Base-by-base conservation (phyloP, 2,113 vertebrate genomes). In the Anas platyrhynchos region DNA sequence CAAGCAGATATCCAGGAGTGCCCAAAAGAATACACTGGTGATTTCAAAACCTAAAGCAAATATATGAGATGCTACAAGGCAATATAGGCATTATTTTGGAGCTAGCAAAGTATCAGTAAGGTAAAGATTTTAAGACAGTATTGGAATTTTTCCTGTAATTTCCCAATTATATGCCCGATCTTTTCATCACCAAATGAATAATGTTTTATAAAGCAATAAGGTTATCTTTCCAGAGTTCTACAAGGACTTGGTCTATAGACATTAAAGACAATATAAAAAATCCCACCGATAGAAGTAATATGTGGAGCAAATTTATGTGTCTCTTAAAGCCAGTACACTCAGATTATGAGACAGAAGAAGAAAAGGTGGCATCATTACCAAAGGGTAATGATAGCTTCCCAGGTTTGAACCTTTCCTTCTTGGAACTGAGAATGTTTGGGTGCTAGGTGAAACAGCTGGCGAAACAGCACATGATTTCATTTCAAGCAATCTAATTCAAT, bases 401-500 rank as follows among this genome's bases (percentile, higher is more conserved):
- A n/a, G 61, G 10, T 50, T 65, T 52, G 22, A 31, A 48, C 8
- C 36, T 69, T 89, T 69, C 68, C 31, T 83, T 3, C 61, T 59
- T 56, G 41, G 27, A 93, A 74, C n/a, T 6, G 20, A 66, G 43
- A 87, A 72, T 3, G 7, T 63, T 71, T 63, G 66, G 14, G 58
- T 82, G 43, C 66, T 75, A 96, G 82, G 38, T 76, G 56, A 94
- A 92, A 63, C 36, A 84, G 25, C 9, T 23, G 9, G 54, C 23
- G 36, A 66, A 81, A 83, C 22, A 74, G 48, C n/a, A 86, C 68
- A 67, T 58, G 7, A 88, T 59, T 95, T 63, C 41, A 61, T 67
- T 83, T 90, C 88, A 87, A 92, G 86, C 80, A 93, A 59, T 52
- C 83, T 86, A 88, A 92, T 16, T 26, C 72, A 83, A 11, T 73